These are phyloP conservation scores for Orcinus orca DNA, from an alignment of 2,113 vertebrate species.

Conservation along the genomic window DNA sequence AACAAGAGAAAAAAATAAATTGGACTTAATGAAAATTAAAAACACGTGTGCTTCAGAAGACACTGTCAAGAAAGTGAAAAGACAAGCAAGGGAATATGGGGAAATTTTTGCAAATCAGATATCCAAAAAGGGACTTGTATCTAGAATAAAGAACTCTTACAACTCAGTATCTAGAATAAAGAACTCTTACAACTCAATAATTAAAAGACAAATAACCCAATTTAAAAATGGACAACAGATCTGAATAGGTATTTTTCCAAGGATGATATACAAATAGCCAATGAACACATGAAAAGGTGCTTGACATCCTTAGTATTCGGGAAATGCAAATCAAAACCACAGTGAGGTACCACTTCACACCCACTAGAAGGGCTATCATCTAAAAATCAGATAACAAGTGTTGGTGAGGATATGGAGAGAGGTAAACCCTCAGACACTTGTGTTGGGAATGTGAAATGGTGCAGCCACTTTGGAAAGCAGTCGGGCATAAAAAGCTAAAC, in stretches of 20 bases:
- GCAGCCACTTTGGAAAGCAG: background rate
- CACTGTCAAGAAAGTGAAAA: background rate
- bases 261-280: background rate
- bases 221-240: background rate
- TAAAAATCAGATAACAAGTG: background rate
- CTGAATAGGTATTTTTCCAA: background rate
- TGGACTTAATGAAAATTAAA: background rate
- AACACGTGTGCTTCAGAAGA: background rate
- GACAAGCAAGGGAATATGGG: background rate
- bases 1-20: background rate
- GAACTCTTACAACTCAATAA: background rate
- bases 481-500: background rate
- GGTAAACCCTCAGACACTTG: background rate
- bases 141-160: background rate
- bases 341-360: background rate
- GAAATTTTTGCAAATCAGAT: background rate
- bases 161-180: constrained; percentile 4
- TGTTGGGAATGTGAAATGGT: background rate
- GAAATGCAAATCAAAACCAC: background rate
- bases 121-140: background rate
- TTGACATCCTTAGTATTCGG: background rate
- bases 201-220: background rate
- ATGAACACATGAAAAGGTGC: background rate
- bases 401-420: background rate
- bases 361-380: background rate